A percentile compares a stretch with the other conserved stretches of the same genome.
Evolutionary conservation across 2,113 vertebrate genomes (phyloP).

Genomic region (Nycticorax nycticorax): DNA sequence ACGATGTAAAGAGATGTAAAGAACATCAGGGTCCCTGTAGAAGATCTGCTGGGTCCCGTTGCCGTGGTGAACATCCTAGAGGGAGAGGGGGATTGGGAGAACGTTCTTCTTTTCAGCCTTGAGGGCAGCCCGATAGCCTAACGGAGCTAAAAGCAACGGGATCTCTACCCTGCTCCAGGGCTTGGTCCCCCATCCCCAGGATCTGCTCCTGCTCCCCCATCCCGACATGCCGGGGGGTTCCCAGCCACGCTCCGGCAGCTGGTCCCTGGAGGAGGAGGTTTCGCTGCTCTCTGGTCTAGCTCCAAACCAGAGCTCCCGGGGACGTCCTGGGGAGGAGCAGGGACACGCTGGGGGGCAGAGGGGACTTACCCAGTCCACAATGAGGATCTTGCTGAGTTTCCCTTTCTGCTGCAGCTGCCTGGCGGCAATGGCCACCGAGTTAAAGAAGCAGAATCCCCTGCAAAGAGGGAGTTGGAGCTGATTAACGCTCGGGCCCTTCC

Average conservation of each 20-base stretch:
- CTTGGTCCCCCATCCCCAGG: background rate
- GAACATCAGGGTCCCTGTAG: conserved; percentile 86
- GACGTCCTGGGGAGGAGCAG: background rate
- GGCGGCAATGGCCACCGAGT: conserved; percentile 92
- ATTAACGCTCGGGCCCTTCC: background rate
- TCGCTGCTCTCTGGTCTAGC: background rate
- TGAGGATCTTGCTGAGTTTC: conserved; percentile 88
- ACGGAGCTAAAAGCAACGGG: background rate
- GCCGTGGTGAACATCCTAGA: conserved; percentile 92
- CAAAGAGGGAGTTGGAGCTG: background rate
- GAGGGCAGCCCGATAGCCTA: background rate
- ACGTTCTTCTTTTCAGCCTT: fast-evolving
- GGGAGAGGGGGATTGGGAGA: background rate
- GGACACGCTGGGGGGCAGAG: fast-evolving
- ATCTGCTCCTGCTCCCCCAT: background rate
- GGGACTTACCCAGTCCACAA: conserved; percentile 92
- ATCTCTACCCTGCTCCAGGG: background rate
- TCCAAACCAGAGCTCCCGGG: background rate
- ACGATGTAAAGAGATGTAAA: conserved; percentile 92
- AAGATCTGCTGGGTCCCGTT: conserved; percentile 91
- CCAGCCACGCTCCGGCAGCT: background rate
- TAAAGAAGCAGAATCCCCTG: conserved; percentile 94
- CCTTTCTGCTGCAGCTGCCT: conserved; percentile 84
- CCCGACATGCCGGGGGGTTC: background rate
- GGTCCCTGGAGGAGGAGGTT: background rate